Evolutionary conservation across 2,888 invertebrate genomes (phyloP).

Genomic region (Acrobasis consociella): DNA sequence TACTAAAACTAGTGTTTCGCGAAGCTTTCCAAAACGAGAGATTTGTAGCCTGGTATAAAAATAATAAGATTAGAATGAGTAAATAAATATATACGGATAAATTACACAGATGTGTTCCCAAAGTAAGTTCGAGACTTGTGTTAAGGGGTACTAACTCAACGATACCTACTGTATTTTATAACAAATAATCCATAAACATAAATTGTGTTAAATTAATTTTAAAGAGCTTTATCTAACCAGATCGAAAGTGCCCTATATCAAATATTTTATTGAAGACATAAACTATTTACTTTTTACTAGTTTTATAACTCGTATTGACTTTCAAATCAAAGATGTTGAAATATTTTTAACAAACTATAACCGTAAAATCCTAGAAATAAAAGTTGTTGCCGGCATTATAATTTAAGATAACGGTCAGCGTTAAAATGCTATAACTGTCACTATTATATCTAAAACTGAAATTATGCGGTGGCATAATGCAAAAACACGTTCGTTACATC

Average conservation of each 20-base stretch:
- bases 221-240: not conserved
- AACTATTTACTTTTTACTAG: not conserved
- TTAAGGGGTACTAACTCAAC: no score
- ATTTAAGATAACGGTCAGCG: constrained; percentile 1
- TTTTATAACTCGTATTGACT: not conserved
- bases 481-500: constrained; percentile 36
- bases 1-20: no score
- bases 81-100: no score
- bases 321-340: not conserved
- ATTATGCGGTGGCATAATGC: constrained; percentile 22
- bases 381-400: not conserved
- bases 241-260: not conserved
- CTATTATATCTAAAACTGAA: constrained; percentile 13
- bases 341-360: not conserved
- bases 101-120: no score
- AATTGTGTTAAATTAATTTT: not conserved
- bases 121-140: no score
- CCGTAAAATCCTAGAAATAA: constrained; percentile 1
- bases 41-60: not conserved
- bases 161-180: no score
- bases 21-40: no score
- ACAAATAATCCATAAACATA: no score
- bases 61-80: not conserved
- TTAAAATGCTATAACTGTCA: constrained; percentile 9
- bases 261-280: not conserved